phyloP scores from a whole-genome alignment of 2,888 invertebrate genomes.

The Volucella zonaria region DNA sequence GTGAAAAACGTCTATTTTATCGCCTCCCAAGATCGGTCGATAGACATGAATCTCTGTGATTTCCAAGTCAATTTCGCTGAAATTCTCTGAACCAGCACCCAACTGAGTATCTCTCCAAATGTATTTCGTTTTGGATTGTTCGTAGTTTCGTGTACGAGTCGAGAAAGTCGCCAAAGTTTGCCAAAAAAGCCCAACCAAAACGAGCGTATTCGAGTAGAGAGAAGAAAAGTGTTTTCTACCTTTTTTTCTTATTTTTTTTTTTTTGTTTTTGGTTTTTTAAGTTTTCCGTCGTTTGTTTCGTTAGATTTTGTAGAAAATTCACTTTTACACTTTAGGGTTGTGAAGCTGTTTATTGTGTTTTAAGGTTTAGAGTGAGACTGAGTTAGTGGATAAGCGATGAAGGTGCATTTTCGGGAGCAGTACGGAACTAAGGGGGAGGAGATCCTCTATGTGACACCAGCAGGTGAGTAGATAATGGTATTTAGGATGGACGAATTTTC shows the following conservation, averaged over 20 bases:
- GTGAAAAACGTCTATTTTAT: constrained; percentile 29
- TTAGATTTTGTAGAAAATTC: constrained; percentile 13
- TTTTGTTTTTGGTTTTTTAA: not conserved
- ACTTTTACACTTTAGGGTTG: constrained; percentile 56
- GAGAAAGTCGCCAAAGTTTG: constrained; percentile 30
- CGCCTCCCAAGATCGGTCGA: constrained; percentile 44
- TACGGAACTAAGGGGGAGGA: constrained; percentile 82
- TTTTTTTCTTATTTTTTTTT: constrained; percentile 9
- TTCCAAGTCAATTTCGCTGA: constrained; percentile 56
- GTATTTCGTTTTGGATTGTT: constrained; percentile 1
- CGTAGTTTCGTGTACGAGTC: constrained; percentile 3
- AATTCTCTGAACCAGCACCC: constrained; percentile 21
- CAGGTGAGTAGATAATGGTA: constrained; percentile 77
- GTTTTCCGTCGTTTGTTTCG: constrained; percentile 5
- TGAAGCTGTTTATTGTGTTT: constrained; percentile 48
- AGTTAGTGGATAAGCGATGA: constrained; percentile 77
- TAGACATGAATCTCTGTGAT: constrained; percentile 65
- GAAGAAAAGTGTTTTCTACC: constrained; percentile 26
- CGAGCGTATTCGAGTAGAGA: not conserved
- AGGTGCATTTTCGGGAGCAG: constrained; percentile 82
- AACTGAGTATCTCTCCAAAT: constrained; percentile 20
- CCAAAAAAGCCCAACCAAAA: not conserved
- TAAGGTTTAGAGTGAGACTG: constrained; percentile 22
- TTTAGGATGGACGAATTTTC: not conserved
- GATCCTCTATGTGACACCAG: constrained; percentile 82